These are phyloP conservation scores for Volucella inflata DNA, from an alignment of 2,888 invertebrate species.

Conservation along the genomic window DNA sequence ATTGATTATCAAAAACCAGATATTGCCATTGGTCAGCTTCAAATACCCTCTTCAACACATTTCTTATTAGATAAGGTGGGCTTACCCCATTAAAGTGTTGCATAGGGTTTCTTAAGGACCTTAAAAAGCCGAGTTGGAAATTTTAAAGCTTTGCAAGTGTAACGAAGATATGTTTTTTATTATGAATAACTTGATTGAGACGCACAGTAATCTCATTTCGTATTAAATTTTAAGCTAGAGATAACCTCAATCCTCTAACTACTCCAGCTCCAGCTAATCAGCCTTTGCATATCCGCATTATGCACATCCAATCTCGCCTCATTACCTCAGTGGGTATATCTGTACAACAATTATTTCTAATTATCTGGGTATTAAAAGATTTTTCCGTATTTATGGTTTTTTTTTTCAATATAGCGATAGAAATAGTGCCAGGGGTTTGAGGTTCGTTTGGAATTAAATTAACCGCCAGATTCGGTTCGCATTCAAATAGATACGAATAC, in stretches of 20 bases:
- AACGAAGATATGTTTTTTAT: too few relatives aligned
- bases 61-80: too few relatives aligned
- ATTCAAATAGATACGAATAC: neutral
- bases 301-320: neutral
- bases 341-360: constrained; percentile 23
- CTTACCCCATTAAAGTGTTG: too few relatives aligned
- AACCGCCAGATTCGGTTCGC: neutral
- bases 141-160: too few relatives aligned
- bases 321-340: neutral
- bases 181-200: too few relatives aligned
- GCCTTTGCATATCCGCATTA: constrained; percentile 4
- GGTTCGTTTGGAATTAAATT: constrained; percentile 16
- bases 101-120: too few relatives aligned
- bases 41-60: too few relatives aligned
- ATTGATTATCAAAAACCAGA: too few relatives aligned
- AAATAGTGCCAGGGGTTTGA: neutral
- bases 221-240: too few relatives aligned
- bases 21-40: too few relatives aligned
- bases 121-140: too few relatives aligned
- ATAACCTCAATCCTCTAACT: neutral
- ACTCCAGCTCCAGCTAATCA: neutral
- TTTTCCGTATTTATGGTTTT: neutral
- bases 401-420: neutral
- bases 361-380: constrained; percentile 18
- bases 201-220: too few relatives aligned